Evolutionary conservation across 2,797 vertebrate genomes (phyloP), one percentile per base, ranked within the genome.

Genomic region (Channallabes apus): DNA sequence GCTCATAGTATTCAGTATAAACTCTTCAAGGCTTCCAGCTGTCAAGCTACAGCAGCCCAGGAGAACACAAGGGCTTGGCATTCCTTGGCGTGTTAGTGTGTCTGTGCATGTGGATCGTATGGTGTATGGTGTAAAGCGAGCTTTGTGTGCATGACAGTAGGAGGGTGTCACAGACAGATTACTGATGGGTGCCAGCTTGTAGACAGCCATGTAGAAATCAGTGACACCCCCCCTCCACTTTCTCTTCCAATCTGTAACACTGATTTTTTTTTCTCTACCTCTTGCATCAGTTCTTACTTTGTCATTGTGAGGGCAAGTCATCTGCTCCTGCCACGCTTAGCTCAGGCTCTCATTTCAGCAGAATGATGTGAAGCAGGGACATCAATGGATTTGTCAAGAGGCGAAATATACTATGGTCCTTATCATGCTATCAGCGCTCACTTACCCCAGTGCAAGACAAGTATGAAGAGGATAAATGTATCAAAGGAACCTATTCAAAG

Each of bases 111-210:
- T 32, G 75, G 24, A 78, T 41, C 58, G 76, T 61, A 80, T 81
- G 80, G 83, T 88, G 87, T 82, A 65, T 14, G 56, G 73, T 79
- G 62, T 62, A 62, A 86, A 86, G 81, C 86, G 84, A 89, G 75
- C 81, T 88, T 92, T 90, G 89, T 91, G 90, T 88, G 89, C 88
- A 84, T 88, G 93, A 92, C 89, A 91, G 88, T 85, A 84, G 84
- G 88, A 86, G 87, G 87, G 88, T 93, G 91, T 91, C 91, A 87
- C 91, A 91, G 87, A 90, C 90, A 91, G 91, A 94, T 93, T 93
- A 93, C 88, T 86, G 90, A 92, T 82, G 84, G 76, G 88, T 93
- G 91, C 87, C 91, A 92, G 91, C 90, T 89, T 91, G 90, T 92
- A 90, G 93, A 80, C 77, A 92, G 87, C 90, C 91, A 90, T 75